phyloP scores from a whole-genome alignment of 2,113 vertebrate species.

The Galemys pyrenaicus region DNA sequence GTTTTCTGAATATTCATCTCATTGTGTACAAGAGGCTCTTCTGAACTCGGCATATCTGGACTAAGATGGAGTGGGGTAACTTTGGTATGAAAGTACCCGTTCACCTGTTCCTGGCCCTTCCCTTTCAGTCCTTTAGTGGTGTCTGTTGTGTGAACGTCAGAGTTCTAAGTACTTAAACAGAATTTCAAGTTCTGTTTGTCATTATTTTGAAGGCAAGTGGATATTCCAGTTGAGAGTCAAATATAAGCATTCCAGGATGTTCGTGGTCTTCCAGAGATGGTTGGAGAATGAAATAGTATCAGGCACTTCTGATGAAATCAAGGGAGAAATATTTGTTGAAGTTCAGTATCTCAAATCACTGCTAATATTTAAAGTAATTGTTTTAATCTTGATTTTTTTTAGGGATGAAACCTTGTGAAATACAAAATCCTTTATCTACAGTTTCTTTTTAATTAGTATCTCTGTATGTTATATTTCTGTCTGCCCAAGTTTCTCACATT shows the following conservation, averaged over 20 bases:
- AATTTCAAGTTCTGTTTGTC: neutral
- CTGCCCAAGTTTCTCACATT: neutral
- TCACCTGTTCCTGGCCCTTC: neutral
- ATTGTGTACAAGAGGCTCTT: neutral
- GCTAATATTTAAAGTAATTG: neutral
- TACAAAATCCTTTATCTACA: neutral
- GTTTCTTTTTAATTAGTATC: neutral
- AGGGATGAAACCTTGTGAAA: neutral
- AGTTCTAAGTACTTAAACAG: neutral
- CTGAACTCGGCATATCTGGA: neutral
- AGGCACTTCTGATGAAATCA: neutral
- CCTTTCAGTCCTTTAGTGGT: neutral
- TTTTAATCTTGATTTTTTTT: neutral
- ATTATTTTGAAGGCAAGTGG: neutral
- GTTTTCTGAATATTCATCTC: neutral
- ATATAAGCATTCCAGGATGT: neutral
- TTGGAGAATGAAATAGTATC: neutral
- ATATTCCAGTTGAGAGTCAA: neutral
- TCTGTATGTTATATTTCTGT: neutral
- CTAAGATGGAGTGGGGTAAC: neutral
- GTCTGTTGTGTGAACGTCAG: neutral
- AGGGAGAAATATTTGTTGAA: neutral
- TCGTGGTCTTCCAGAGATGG: neutral
- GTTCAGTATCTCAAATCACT: neutral
- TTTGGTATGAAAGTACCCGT: accelerated